Conservation (phyloP, 1,140 invertebrate species). For the Panulirus ornatus region DNA sequence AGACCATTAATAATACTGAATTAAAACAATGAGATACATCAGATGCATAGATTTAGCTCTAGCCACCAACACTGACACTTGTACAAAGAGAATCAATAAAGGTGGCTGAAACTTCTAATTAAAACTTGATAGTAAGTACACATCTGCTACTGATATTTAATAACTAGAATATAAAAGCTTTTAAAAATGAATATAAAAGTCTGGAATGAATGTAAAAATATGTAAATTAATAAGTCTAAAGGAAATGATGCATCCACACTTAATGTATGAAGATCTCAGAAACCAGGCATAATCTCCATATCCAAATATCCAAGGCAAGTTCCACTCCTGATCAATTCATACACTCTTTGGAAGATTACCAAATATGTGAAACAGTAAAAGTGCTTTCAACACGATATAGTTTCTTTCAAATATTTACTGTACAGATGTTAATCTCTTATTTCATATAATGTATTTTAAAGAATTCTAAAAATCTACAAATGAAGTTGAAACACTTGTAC, state of each 20-base stretch:
- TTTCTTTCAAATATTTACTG: no score
- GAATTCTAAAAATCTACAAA: neutral
- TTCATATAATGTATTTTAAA: neutral
- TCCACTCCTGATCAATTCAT: no score
- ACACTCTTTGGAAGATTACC: no score
- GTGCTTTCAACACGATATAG: no score
- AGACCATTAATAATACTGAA: conserved; percentile 33
- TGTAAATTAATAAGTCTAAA: neutral
- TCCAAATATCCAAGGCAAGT: no score
- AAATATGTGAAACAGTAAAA: no score
- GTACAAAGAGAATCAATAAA: neutral
- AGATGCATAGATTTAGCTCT: neutral
- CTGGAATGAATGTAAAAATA: neutral
- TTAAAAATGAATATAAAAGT: neutral
- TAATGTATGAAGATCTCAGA: no score
- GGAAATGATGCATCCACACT: neutral
- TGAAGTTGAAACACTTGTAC: neutral
- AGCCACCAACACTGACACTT: no score
- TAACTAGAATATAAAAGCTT: neutral
- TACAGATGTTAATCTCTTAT: neutral
- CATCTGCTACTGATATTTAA: neutral
- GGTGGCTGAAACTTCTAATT: neutral
- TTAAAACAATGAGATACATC: neutral
- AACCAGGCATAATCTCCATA: no score
- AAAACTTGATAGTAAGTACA: no score